Evolutionary conservation across 2,888 invertebrate genomes (phyloP).

Genomic region (Mechanitis messenoides): DNA sequence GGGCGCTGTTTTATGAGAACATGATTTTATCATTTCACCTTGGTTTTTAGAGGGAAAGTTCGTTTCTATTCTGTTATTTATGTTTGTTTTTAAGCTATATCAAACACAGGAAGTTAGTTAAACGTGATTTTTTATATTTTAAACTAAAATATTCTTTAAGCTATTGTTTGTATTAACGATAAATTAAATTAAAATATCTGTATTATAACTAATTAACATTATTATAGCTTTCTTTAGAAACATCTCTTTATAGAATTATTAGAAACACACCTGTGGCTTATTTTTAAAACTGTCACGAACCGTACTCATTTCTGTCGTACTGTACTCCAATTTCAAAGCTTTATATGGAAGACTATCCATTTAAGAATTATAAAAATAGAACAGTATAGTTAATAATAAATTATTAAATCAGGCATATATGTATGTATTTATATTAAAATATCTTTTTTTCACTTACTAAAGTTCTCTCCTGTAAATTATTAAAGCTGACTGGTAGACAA

Average conservation of each 20-base stretch:
- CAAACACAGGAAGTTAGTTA: too few relatives aligned
- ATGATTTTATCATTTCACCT: not conserved
- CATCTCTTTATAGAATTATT: slow-evolving; percentile 15
- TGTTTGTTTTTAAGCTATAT: too few relatives aligned
- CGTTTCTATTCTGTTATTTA: not conserved
- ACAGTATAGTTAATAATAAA: not conserved
- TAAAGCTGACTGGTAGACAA: too few relatives aligned
- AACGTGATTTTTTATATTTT: too few relatives aligned
- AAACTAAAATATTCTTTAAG: too few relatives aligned
- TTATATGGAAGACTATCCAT: slow-evolving; percentile 29
- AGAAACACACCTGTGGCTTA: slow-evolving; percentile 43
- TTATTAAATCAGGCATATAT: too few relatives aligned
- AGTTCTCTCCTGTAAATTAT: too few relatives aligned
- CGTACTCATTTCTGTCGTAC: slow-evolving; percentile 35
- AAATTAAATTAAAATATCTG: too few relatives aligned
- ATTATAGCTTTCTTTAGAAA: not conserved
- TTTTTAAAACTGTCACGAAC: slow-evolving; percentile 56
- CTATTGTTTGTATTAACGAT: too few relatives aligned
- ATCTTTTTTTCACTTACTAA: too few relatives aligned
- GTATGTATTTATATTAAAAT: too few relatives aligned
- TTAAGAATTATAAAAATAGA: slow-evolving; percentile 27
- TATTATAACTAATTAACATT: not conserved
- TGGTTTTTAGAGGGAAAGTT: not conserved
- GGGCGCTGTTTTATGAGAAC: too few relatives aligned
- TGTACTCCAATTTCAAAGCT: slow-evolving; percentile 44